Evolutionary conservation across 64 coral and sea anemone genomes (phyloP).

Genomic region (Stichodactyla mertensii): DNA sequence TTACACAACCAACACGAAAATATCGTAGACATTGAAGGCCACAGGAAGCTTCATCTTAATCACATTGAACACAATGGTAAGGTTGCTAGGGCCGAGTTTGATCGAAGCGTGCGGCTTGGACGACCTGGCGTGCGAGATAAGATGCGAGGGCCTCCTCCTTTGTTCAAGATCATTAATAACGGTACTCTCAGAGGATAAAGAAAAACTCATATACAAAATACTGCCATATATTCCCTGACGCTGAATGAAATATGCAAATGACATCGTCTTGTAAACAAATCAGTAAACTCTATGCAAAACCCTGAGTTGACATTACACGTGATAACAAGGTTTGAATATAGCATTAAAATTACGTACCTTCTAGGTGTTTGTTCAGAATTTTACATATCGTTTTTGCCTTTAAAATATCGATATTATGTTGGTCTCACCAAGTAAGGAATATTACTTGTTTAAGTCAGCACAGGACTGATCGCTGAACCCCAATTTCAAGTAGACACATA

Average conservation of each 20-base stretch:
- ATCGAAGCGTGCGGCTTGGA: constrained; percentile 48
- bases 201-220: not conserved
- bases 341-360: too few species aligned
- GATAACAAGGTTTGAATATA: too few species aligned
- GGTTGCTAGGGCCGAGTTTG: constrained; percentile 93
- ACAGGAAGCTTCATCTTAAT: constrained; percentile 58
- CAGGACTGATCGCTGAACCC: too few species aligned
- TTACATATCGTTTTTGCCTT: too few species aligned
- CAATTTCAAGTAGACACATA: too few species aligned
- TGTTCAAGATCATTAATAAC: constrained; percentile 97
- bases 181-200: constrained; percentile 66
- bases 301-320: too few species aligned
- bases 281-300: not conserved
- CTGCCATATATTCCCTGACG: not conserved
- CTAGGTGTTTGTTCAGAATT: too few species aligned
- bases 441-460: too few species aligned
- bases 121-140: constrained; percentile 77
- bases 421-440: too few species aligned
- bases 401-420: too few species aligned
- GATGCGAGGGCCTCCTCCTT: constrained; percentile 60
- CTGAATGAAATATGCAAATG: not conserved
- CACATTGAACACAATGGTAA: constrained; percentile 58
- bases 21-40: constrained; percentile 61
- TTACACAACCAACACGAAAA: constrained; percentile 71
- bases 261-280: not conserved